A percentile compares a stretch with the other conserved stretches of the same genome.
Evolutionary conservation across 1,140 invertebrate genomes (phyloP).

Genomic region (Drosophila chauvacae): DNA sequence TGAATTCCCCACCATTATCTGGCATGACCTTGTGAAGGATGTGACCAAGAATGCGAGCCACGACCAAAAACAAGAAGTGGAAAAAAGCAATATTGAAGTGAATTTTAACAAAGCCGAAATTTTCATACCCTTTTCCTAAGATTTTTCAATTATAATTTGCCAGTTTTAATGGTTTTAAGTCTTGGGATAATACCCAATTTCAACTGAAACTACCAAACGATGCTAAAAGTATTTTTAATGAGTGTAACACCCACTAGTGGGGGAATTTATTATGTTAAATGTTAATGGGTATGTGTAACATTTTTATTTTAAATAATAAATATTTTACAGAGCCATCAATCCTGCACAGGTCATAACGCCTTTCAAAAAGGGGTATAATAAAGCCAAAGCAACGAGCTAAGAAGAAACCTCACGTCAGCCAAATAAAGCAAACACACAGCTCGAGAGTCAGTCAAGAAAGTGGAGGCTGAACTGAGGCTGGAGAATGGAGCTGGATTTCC

Average conservation of each 20-base stretch:
- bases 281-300: too few relatives aligned
- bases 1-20: constrained; percentile 40
- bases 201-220: background rate
- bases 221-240: background rate
- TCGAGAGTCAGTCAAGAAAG: constrained; percentile 64
- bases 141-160: too few relatives aligned
- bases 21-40: constrained; percentile 80
- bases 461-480: constrained; percentile 28
- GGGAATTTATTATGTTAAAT: too few relatives aligned
- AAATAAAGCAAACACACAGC: constrained; percentile 68
- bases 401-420: constrained; percentile 57
- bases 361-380: constrained; percentile 4
- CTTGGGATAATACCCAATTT: too few relatives aligned
- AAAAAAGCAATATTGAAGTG: constrained; percentile 17
- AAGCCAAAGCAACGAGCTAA: constrained; percentile 39
- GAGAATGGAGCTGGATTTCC: constrained; percentile 19
- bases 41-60: constrained; percentile 75
- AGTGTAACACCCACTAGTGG: background rate
- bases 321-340: background rate
- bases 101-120: background rate
- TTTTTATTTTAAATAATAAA: background rate
- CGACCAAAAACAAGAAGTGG: constrained; percentile 54
- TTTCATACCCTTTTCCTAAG: background rate
- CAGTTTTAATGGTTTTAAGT: background rate
- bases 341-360: too few relatives aligned